Base-by-base conservation (phyloP, 2,888 invertebrate species). In the Polymixis lichenea region DNA sequence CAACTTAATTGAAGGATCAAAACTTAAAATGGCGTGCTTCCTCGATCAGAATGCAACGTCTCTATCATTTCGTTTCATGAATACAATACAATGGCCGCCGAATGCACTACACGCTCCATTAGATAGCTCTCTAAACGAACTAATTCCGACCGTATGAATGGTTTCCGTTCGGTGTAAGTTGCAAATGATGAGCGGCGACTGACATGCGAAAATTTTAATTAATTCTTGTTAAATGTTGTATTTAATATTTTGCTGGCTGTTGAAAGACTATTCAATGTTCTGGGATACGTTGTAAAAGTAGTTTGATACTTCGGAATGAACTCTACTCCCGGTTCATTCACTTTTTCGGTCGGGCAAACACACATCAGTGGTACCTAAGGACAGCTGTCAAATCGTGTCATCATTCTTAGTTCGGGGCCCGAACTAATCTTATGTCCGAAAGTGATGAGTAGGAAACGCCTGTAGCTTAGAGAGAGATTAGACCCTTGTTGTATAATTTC, bases 21-120 rank as follows among this genome's bases (percentile, higher is more conserved):
- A 60, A n/a, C 43, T 13, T 49, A n/a, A 55, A 77, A 56, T n/a
- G 25, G 22, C 46, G 53, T 32, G n/a, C 72, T 71, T 65, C 55
- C 64, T 77, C 38, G 55, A 55, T 65, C 61, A 58, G 15, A 79
- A 69, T 61, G 58, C 28, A 49, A 49, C n/a, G 38, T 49, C 53
- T 70, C 13, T 43, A 71, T 49, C 64, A 49, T 66, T 68, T 62
- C 32, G 49, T 74, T 58, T 64, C 66, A 62, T 49, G 46, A 67
- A 74, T 68, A 66, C 69, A 64, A 61, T 32, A 66, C 74, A 76
- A 80, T 73, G 51, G 60, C 43, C 38, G 51, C n/a, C n/a, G 71
- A 67, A 62, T 75, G 51, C 64, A 75, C 81, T 74, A 67, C 77
- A 80, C 32, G 86, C 76, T 72, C 58, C 82, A 86, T 78, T 82